phyloP scores from a whole-genome alignment of 2,797 vertebrate species.

The Spinus olivaceus region DNA sequence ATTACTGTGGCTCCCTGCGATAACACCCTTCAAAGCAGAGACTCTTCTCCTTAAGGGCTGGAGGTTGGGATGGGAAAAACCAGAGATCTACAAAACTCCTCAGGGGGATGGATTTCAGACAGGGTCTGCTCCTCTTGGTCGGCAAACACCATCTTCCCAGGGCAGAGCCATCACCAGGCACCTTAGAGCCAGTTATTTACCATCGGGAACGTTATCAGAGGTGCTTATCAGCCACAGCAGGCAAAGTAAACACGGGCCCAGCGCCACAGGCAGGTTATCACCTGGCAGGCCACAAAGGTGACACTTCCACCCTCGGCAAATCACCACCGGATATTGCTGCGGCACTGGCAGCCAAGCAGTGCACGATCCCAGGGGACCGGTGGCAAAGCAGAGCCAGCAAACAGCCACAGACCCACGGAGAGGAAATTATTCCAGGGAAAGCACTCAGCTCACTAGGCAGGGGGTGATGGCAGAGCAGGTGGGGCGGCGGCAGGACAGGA shows the following conservation, averaged over 20 bases:
- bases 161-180: neutral
- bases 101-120: neutral
- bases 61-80: neutral
- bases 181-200: neutral
- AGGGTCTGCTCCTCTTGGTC: neutral
- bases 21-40: neutral
- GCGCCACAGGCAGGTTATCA: neutral
- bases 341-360: neutral
- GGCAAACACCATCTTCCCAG: neutral
- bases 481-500: neutral
- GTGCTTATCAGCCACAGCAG: neutral
- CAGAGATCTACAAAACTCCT: neutral
- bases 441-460: neutral
- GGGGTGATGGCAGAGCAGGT: neutral
- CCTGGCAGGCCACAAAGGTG: neutral
- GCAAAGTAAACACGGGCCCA: neutral
- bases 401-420: neutral
- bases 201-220: neutral
- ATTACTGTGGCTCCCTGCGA: neutral
- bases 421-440: neutral
- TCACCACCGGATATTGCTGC: neutral
- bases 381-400: neutral
- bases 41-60: neutral
- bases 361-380: fast-evolving
- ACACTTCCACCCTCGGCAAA: neutral